Evolutionary conservation across 2,113 vertebrate species (phyloP).

Genomic region (Sebastes schlegelii): DNA sequence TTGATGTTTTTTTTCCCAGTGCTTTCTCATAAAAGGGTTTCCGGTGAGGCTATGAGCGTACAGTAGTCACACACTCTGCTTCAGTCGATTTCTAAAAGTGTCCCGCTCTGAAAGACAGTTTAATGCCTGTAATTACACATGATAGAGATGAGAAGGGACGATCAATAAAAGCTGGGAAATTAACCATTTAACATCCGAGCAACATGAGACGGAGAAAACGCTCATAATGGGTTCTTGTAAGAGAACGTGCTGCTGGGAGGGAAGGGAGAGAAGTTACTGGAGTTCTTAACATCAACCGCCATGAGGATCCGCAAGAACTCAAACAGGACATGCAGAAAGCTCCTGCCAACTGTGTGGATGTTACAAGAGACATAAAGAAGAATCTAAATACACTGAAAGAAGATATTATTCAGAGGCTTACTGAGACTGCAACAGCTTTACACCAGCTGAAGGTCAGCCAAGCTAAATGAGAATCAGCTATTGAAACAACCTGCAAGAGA

Average conservation of each 20-base stretch:
- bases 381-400: background rate
- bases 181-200: background rate
- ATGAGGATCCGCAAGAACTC: background rate
- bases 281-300: background rate
- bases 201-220: background rate
- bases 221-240: background rate
- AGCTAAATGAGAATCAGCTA: no score
- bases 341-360: background rate
- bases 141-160: background rate
- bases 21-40: background rate
- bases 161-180: background rate
- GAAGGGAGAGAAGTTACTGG: background rate
- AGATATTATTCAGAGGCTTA: background rate
- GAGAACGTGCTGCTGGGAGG: background rate
- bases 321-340: no score
- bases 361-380: background rate
- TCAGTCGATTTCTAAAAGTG: background rate
- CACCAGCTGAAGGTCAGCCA: background rate
- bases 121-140: background rate
- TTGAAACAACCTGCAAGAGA: background rate
- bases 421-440: background rate
- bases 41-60: background rate
- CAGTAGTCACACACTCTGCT: background rate
- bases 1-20: no score
- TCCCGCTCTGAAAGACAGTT: background rate